These are phyloP conservation scores for Peromyscus melanophrys DNA, from an alignment of 2,797 vertebrate species.

Conservation along the genomic window DNA sequence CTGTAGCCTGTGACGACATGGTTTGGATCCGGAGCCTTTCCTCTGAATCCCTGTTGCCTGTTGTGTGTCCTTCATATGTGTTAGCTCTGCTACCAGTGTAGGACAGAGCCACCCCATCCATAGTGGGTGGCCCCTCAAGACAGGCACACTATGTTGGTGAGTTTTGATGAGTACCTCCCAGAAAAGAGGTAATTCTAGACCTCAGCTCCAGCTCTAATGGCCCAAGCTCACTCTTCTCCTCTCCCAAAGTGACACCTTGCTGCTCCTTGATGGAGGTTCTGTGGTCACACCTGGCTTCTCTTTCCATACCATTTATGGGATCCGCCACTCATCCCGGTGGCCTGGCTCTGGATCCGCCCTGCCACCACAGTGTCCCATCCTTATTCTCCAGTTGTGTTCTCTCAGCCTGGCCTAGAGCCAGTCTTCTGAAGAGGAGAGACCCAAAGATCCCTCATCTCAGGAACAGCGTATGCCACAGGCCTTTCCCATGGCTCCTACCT, in stretches of 20 bases:
- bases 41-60: neutral
- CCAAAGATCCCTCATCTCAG: neutral
- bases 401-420: neutral
- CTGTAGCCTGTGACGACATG: neutral
- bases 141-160: neutral
- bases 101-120: neutral
- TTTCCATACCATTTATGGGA: neutral
- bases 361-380: accelerated
- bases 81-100: no score
- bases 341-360: neutral
- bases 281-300: neutral
- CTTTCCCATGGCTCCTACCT: neutral
- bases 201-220: no score
- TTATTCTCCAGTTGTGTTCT: neutral
- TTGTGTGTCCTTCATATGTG: neutral
- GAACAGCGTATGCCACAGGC: accelerated
- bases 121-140: neutral
- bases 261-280: accelerated
- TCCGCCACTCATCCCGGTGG: neutral
- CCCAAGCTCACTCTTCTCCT: neutral
- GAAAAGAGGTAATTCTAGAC: neutral
- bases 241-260: neutral
- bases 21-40: neutral
- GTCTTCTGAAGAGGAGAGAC: neutral
- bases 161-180: neutral